phyloP scores from a whole-genome alignment of 2,888 invertebrate species.

The Apotomis capreana region DNA sequence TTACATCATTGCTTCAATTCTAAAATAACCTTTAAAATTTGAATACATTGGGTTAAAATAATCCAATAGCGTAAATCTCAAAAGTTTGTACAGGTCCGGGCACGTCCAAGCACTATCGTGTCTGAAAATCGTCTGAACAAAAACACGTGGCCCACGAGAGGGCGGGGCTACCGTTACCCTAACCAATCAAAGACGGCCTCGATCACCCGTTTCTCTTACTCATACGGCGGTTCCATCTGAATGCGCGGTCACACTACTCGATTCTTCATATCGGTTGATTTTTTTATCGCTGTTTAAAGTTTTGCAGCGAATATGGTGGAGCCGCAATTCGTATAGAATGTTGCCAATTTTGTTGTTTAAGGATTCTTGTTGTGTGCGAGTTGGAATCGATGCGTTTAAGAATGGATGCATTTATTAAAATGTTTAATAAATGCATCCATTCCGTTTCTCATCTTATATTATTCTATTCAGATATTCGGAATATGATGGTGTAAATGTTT shows the following conservation, averaged over 20 bases:
- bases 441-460: not conserved
- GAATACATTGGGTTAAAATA: slow-evolving; percentile 8
- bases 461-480: not conserved
- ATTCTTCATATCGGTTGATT: slow-evolving; percentile 74
- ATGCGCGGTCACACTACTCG: slow-evolving; percentile 69
- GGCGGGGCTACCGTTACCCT: slow-evolving; percentile 55
- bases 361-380: slow-evolving; percentile 45
- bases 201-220: slow-evolving; percentile 50
- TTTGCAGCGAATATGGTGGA: slow-evolving; percentile 59
- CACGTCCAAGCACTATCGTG: slow-evolving; percentile 56
- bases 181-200: slow-evolving; percentile 53
- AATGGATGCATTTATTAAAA: slow-evolving; percentile 9
- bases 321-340: slow-evolving; percentile 56
- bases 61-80: slow-evolving; percentile 52
- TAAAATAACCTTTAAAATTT: too few relatives aligned
- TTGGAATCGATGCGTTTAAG: slow-evolving; percentile 24
- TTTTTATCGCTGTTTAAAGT: slow-evolving; percentile 72
- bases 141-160: slow-evolving; percentile 65
- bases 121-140: slow-evolving; percentile 68
- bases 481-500: not conserved
- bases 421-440: not conserved
- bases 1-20: too few relatives aligned
- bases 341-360: slow-evolving; percentile 57
- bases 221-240: slow-evolving; percentile 53
- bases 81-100: slow-evolving; percentile 55